Conservation (phyloP, 1,140 invertebrate species). For the Anoplophora glabripennis region DNA sequence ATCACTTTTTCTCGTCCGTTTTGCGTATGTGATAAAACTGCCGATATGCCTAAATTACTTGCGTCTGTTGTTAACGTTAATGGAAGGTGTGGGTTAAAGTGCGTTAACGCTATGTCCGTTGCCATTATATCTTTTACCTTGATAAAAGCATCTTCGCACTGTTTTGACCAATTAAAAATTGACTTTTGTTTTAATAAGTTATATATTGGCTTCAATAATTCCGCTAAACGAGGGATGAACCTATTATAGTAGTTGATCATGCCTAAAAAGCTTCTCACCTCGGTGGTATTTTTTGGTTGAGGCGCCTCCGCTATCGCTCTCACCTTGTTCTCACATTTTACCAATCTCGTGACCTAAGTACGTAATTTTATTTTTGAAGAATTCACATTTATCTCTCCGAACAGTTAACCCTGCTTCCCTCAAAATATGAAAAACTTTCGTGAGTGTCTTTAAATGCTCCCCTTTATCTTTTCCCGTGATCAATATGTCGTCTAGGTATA, state of each 20-base stretch:
- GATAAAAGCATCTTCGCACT: slow-evolving; percentile 31
- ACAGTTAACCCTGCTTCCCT: slow-evolving; percentile 24
- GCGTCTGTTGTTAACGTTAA: slow-evolving; percentile 29
- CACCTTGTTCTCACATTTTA: slow-evolving; percentile 35
- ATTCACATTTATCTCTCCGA: slow-evolving; percentile 30
- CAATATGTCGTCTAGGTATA: slow-evolving; percentile 46
- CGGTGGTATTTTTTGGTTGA: slow-evolving; percentile 27
- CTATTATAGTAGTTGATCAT: slow-evolving; percentile 45
- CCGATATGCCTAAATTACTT: slow-evolving; percentile 12
- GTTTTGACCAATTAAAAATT: slow-evolving; percentile 26
- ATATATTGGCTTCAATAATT: slow-evolving; percentile 36
- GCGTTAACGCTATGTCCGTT: slow-evolving; percentile 29
- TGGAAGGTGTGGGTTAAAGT: slow-evolving; percentile 28
- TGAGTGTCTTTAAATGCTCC: slow-evolving; percentile 33
- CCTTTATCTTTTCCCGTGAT: slow-evolving; percentile 32
- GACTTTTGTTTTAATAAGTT: slow-evolving; percentile 32
- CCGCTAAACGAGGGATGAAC: slow-evolving; percentile 38
- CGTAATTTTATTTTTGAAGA: slow-evolving; percentile 28
- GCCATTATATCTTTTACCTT: slow-evolving; percentile 37
- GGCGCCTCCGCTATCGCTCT: slow-evolving; percentile 33
- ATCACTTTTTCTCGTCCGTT: slow-evolving; percentile 33
- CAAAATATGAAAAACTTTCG: slow-evolving; percentile 29
- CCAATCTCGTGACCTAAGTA: slow-evolving; percentile 35
- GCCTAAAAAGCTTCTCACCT: slow-evolving; percentile 43
- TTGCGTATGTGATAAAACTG: slow-evolving; percentile 48